A percentile compares a stretch with the other conserved stretches of the same genome.
These are phyloP conservation scores for Orchestes rusci DNA, from an alignment of 2,888 invertebrate species.

Conservation along the genomic window DNA sequence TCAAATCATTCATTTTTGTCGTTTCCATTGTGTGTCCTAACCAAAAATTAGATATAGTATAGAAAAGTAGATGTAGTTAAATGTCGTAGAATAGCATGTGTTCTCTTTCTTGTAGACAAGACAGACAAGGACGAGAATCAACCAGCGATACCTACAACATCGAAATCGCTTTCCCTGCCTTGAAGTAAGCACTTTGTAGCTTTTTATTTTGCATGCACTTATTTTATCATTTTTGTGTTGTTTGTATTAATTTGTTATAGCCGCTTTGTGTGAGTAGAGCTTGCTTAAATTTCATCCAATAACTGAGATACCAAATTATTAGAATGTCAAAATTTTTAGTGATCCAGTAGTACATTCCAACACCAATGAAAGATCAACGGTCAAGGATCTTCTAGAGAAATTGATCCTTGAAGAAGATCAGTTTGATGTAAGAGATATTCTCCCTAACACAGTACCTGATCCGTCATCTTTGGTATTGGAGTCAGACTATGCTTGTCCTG, in stretches of 20 bases:
- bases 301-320: no score
- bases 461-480: constrained; percentile 80
- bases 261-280: neutral
- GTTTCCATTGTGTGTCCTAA: no score
- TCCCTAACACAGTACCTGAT: constrained; percentile 92
- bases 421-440: constrained; percentile 85
- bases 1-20: no score
- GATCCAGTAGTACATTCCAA: constrained; percentile 85
- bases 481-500: constrained; percentile 88
- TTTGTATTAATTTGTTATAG: constrained; percentile 5
- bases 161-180: constrained; percentile 85
- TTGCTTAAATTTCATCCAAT: no score
- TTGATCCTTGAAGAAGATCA: constrained; percentile 90
- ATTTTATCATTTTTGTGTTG: constrained; percentile 1
- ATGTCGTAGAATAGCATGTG: constrained; percentile 28
- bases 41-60: no score
- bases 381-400: constrained; percentile 77
- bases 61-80: no score
- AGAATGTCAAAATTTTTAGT: no score
- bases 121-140: constrained; percentile 75
- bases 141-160: constrained; percentile 80
- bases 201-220: constrained; percentile 17
- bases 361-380: constrained; percentile 78
- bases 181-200: constrained; percentile 68
- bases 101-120: constrained; percentile 51